Conservation (phyloP, 1,140 invertebrate genomes). For the Eriosoma lanigerum region DNA sequence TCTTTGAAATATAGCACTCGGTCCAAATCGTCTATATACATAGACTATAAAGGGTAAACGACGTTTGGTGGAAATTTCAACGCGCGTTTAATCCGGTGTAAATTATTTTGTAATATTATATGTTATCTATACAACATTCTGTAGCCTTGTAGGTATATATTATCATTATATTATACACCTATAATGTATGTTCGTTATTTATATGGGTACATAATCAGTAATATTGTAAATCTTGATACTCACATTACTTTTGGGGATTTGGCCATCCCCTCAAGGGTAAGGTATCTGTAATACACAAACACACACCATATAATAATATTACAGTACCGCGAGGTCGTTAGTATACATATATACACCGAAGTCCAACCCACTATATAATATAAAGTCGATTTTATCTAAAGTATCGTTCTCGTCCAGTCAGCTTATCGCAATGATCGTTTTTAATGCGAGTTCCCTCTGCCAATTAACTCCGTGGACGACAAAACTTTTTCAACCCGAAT, state of each 20-base stretch:
- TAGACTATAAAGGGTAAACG: no score
- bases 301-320: no score
- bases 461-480: constrained; percentile 22
- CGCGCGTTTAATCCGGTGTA: constrained; percentile 24
- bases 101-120: constrained; percentile 15
- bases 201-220: background rate
- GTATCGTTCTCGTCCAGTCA: constrained; percentile 30
- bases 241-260: constrained; percentile 9
- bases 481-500: constrained; percentile 23
- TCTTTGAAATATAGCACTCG: background rate
- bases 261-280: background rate
- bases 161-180: background rate
- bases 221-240: constrained; percentile 18
- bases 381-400: constrained; percentile 33
- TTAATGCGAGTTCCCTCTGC: constrained; percentile 28
- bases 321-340: background rate
- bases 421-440: constrained; percentile 29
- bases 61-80: background rate
- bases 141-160: background rate
- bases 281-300: background rate
- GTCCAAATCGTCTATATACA: background rate
- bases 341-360: no score
- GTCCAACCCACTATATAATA: background rate
- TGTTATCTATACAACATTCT: background rate
- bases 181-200: no score